phyloP scores from a whole-genome alignment of 2,888 invertebrate species.

The Drosophila meridiana region DNA sequence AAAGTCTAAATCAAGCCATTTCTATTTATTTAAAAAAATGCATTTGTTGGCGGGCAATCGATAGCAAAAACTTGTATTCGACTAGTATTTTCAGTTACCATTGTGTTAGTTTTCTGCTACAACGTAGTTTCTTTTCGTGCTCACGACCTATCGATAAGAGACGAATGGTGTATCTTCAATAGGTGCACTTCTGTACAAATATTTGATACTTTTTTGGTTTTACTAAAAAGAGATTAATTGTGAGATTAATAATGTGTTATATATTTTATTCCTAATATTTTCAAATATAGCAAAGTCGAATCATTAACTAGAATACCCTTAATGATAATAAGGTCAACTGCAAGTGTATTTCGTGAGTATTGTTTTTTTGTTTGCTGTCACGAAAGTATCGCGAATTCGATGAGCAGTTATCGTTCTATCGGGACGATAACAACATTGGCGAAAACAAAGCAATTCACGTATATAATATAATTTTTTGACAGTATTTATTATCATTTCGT shows the following conservation, averaged over 20 bases:
- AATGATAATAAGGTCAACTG: not conserved
- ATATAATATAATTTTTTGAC: slow-evolving; percentile 26
- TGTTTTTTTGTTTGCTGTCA: not conserved
- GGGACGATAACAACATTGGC: slow-evolving; percentile 20
- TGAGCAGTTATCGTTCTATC: slow-evolving; percentile 21
- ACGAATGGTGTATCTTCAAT: not conserved
- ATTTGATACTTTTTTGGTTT: not conserved
- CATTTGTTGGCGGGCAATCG: not conserved
- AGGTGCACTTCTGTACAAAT: not conserved
- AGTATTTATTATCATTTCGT: slow-evolving; percentile 50
- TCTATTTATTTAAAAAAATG: not conserved
- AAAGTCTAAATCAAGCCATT: slow-evolving; percentile 4
- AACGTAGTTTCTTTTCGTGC: not conserved
- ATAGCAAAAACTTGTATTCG: not conserved
- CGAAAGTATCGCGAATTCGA: not conserved
- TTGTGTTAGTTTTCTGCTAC: not conserved
- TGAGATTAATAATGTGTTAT: too few relatives aligned
- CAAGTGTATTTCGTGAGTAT: not conserved
- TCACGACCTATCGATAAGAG: not conserved
- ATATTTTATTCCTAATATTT: not conserved
- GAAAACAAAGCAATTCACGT: slow-evolving; percentile 50
- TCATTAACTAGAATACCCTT: not conserved
- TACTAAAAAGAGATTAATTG: too few relatives aligned
- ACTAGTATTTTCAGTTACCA: not conserved
- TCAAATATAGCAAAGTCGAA: not conserved